Evolutionary conservation across 30 jellyfish, hydroid and myxozoan species (phyloP).

Genomic region (Morbakka virulenta): DNA sequence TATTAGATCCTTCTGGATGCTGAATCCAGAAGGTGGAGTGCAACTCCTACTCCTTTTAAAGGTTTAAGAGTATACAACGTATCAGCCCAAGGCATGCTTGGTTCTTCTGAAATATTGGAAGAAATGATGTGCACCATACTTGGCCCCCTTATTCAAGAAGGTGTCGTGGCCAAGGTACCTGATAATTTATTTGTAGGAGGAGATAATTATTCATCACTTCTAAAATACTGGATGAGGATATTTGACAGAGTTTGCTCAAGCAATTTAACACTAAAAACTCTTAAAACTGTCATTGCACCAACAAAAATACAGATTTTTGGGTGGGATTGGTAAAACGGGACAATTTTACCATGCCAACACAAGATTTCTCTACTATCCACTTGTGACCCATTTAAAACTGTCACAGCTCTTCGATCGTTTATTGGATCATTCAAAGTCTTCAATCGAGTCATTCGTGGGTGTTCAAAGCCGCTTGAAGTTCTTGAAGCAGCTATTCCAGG

Average conservation of each 20-base stretch:
- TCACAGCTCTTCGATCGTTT: too few species aligned
- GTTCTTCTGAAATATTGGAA: not conserved
- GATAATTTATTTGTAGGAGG: not conserved
- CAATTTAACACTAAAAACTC: not conserved
- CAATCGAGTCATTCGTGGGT: too few species aligned
- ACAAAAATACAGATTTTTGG: not conserved
- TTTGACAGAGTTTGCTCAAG: not conserved
- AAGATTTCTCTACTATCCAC: not conserved
- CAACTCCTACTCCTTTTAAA: slow-evolving; percentile 2
- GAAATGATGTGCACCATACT: not conserved
- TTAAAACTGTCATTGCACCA: not conserved
- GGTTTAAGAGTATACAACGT: not conserved
- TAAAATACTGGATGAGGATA: not conserved
- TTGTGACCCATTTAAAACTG: too few species aligned
- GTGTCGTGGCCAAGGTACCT: not conserved
- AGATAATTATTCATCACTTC: not conserved
- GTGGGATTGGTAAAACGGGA: not conserved
- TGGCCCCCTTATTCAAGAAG: slow-evolving; percentile 3
- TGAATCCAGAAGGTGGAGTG: not conserved
- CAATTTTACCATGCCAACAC: not conserved
- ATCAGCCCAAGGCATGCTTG: slow-evolving; percentile 10
- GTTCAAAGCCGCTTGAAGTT: too few species aligned
- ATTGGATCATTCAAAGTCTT: too few species aligned
- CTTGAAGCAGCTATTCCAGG: too few species aligned
- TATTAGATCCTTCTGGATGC: not conserved